Conservation (phyloP, 1,140 invertebrate genomes). For the Ceratina japonica region DNA sequence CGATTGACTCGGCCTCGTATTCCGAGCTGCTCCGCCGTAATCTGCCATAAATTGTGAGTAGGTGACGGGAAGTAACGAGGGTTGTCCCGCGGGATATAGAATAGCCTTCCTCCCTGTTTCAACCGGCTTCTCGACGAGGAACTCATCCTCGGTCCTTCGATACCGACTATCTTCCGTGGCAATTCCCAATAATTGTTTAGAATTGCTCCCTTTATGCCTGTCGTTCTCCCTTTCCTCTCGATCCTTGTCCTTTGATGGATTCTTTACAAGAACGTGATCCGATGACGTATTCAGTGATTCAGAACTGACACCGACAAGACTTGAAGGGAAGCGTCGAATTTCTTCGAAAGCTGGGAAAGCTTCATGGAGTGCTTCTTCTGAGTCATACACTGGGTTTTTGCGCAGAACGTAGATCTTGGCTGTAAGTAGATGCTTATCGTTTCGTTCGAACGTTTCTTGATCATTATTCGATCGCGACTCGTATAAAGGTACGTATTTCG, state of each 20-base stretch:
- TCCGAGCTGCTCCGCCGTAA: slow-evolving; percentile 20
- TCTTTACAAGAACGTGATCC: too few relatives aligned
- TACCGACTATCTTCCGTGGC: background rate
- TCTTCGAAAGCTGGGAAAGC: background rate
- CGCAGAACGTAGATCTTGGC: background rate
- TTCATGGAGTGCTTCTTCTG: background rate
- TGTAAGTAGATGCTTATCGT: too few relatives aligned
- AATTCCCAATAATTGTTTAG: background rate
- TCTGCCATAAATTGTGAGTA: slow-evolving; percentile 28
- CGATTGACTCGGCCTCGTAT: slow-evolving; percentile 13
- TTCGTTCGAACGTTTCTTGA: background rate
- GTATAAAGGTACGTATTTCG: background rate
- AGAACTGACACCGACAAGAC: background rate
- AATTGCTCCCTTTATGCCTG: background rate
- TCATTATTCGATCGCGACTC: background rate
- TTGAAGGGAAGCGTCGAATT: background rate
- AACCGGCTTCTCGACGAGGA: background rate
- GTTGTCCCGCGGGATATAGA: background rate
- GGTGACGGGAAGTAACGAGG: slow-evolving; percentile 43
- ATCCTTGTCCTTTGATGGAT: too few relatives aligned
- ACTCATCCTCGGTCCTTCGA: background rate
- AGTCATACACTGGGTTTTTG: background rate
- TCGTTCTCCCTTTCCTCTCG: too few relatives aligned
- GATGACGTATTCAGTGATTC: too few relatives aligned
- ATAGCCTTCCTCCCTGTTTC: background rate